Percentiles rank a stretch among this genome's conserved stretches.
Evolutionary conservation across 2,888 invertebrate species (phyloP).

Genomic region (Hermaeophaga mercurialis): DNA sequence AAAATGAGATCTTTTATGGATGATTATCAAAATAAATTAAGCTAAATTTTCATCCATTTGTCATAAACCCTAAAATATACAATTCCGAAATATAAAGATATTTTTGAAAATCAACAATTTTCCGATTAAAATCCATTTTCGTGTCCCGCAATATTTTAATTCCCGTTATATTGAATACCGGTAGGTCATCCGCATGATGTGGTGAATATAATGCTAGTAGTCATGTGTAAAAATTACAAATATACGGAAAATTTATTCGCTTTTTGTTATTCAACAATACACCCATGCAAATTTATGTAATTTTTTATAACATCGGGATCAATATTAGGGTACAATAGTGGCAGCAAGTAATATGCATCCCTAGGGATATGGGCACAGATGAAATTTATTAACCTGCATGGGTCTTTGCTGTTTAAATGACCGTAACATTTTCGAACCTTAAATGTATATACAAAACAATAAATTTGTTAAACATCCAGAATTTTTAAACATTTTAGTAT

Average conservation of each 20-base stretch:
- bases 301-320: constrained; percentile 6
- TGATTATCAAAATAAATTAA: too few relatives aligned
- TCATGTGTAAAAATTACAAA: constrained; percentile 19
- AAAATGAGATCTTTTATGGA: too few relatives aligned
- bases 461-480: too few relatives aligned
- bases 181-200: constrained; percentile 19
- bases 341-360: background rate
- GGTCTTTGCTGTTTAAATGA: too few relatives aligned
- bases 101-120: too few relatives aligned
- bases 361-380: too few relatives aligned
- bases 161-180: constrained; percentile 6
- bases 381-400: too few relatives aligned
- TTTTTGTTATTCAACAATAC: constrained; percentile 18
- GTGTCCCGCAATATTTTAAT: constrained; percentile 5
- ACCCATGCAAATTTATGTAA: constrained; percentile 13
- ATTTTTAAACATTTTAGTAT: too few relatives aligned
- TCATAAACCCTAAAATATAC: too few relatives aligned
- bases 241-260: constrained; percentile 21
- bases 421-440: too few relatives aligned
- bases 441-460: too few relatives aligned
- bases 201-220: constrained; percentile 11
- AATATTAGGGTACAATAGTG: background rate
- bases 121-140: background rate
- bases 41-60: too few relatives aligned
- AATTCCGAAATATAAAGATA: background rate